Conservation (phyloP, 2,113 vertebrate species). For the Silurus glanis region DNA sequence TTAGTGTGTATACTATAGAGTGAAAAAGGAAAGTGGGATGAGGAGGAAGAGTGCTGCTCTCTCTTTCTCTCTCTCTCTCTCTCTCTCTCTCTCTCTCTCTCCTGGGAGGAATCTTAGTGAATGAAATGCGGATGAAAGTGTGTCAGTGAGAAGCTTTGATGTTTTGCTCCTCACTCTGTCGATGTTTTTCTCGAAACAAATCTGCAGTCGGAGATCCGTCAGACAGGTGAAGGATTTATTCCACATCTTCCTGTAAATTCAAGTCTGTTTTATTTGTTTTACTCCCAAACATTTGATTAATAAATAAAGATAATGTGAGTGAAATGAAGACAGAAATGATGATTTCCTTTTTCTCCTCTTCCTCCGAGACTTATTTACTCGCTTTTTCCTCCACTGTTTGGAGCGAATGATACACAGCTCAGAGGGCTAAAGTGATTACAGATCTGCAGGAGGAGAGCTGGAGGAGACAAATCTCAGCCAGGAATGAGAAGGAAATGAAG, state of each 20-base stretch:
- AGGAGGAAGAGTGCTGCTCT: too few relatives aligned
- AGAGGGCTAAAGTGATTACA: slow-evolving; percentile 5
- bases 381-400: neutral
- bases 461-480: neutral
- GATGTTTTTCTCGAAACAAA: neutral
- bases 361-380: neutral
- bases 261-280: neutral
- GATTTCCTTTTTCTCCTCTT: neutral
- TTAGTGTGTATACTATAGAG: too few relatives aligned
- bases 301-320: neutral
- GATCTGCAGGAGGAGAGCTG: neutral
- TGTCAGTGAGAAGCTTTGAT: slow-evolving; percentile 10
- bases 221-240: neutral
- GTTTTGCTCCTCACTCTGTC: neutral
- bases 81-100: neutral
- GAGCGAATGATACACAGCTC: neutral
- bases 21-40: too few relatives aligned
- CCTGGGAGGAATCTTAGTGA: neutral
- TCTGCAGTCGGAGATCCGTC: neutral
- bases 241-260: neutral
- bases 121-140: neutral
- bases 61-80: too few relatives aligned
- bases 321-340: neutral
- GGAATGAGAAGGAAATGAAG: neutral
- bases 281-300: neutral